Conservation (phyloP, 2,888 invertebrate genomes). For the Drosophila ustulata region DNA sequence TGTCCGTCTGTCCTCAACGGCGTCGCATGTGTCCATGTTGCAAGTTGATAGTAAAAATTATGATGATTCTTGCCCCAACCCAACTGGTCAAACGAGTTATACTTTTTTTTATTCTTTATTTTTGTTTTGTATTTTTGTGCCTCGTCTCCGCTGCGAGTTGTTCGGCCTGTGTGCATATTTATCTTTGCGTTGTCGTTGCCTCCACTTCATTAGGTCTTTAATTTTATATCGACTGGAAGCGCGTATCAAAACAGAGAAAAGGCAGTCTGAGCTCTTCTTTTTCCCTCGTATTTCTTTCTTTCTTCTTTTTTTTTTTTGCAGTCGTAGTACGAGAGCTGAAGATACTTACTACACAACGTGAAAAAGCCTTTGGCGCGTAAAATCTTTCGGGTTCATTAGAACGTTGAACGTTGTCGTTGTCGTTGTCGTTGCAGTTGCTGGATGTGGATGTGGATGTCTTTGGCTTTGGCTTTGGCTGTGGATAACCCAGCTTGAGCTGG, state of each 20-base stretch:
- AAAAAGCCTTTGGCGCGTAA: constrained; percentile 79
- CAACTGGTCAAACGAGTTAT: constrained; percentile 75
- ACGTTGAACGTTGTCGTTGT: constrained; percentile 73
- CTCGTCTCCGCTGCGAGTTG: constrained; percentile 13
- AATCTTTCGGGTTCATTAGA: constrained; percentile 81
- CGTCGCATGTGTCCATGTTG: constrained; percentile 77
- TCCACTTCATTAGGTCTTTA: constrained; percentile 80
- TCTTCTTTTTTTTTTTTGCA: constrained; percentile 51
- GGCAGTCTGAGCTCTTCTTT: constrained; percentile 46
- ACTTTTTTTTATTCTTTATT: constrained; percentile 28
- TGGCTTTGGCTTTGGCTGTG: constrained; percentile 9
- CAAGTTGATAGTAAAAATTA: constrained; percentile 82
- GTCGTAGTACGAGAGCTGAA: constrained; percentile 32
- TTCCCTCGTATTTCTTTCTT: neutral
- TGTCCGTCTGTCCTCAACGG: constrained; percentile 22
- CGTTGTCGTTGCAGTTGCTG: constrained; percentile 8
- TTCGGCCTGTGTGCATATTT: constrained; percentile 70
- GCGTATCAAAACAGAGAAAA: constrained; percentile 78
- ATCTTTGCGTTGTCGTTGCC: constrained; percentile 78
- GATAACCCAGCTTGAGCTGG: constrained; percentile 24
- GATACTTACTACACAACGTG: constrained; percentile 50
- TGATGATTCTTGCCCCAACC: constrained; percentile 78
- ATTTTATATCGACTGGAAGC: constrained; percentile 75
- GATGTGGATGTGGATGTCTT: constrained; percentile 19
- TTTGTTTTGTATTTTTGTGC: constrained; percentile 5